These are phyloP conservation scores for Bellardia pandia DNA, from an alignment of 2,888 invertebrate genomes.

Conservation along the genomic window DNA sequence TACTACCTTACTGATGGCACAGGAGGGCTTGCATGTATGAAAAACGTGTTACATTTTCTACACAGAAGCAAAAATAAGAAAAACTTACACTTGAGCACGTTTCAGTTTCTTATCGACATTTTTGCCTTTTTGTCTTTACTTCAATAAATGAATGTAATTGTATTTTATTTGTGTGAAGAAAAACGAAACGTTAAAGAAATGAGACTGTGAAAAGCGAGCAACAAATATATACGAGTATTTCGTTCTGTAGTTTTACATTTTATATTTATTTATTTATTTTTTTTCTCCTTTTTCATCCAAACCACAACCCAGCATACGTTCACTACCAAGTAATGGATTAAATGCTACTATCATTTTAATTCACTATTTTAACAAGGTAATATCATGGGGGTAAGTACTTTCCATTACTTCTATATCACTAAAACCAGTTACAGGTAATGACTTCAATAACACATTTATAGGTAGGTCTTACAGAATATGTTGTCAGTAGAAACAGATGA, in stretches of 20 bases:
- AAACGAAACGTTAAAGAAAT: neutral
- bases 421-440: too few species aligned
- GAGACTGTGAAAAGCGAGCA: slow-evolving; percentile 14
- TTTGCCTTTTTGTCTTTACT: slow-evolving; percentile 57
- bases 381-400: too few species aligned
- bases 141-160: slow-evolving; percentile 28
- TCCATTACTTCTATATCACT: too few species aligned
- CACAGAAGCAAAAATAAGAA: slow-evolving; percentile 14
- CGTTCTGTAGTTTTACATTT: neutral
- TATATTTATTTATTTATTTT: neutral
- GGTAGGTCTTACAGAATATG: too few species aligned
- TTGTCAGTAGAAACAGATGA: too few species aligned
- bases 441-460: too few species aligned
- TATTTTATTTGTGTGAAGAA: slow-evolving; percentile 22
- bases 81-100: slow-evolving; percentile 64
- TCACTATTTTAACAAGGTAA: too few species aligned
- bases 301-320: neutral
- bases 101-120: slow-evolving; percentile 66
- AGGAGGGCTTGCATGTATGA: neutral
- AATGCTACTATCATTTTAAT: too few species aligned
- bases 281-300: neutral
- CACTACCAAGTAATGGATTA: too few species aligned
- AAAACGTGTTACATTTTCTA: slow-evolving; percentile 28
- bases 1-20: slow-evolving; percentile 14
- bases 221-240: slow-evolving; percentile 17